Percentiles rank a stretch among this genome's conserved stretches.
Evolutionary conservation across 1,140 invertebrate species (phyloP).

Genomic region (Adoxophyes honmai): DNA sequence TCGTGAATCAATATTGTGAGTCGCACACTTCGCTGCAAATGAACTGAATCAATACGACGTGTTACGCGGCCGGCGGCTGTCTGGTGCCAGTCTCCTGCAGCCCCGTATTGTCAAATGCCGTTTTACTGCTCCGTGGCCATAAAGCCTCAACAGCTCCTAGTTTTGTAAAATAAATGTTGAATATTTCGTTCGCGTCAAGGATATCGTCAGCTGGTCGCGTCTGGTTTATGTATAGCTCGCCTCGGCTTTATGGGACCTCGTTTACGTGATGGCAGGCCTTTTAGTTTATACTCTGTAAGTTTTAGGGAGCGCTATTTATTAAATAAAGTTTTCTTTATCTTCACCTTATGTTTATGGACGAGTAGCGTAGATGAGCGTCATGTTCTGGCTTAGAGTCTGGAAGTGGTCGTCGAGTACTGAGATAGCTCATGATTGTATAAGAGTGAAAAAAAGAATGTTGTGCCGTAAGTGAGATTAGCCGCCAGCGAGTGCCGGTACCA

Average conservation of each 20-base stretch:
- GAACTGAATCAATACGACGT: conserved; percentile 31
- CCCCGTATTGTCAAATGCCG: conserved; percentile 43
- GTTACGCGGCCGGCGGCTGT: conserved; percentile 14
- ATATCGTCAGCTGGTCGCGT: conserved; percentile 46
- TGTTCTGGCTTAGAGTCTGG: neutral
- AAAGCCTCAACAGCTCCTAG: conserved; percentile 39
- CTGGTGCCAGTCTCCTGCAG: conserved; percentile 20
- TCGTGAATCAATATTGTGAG: conserved; percentile 49
- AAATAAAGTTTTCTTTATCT: neutral
- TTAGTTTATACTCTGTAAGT: conserved; percentile 36
- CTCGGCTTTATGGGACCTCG: conserved; percentile 40
- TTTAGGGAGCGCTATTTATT: neutral
- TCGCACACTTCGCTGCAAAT: conserved; percentile 20
- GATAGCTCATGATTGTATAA: conserved; percentile 10
- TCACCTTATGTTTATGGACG: neutral
- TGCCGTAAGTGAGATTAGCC: conserved; percentile 42
- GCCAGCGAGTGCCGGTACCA: conserved; percentile 40
- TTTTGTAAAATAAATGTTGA: conserved; percentile 56
- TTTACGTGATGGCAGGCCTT: conserved; percentile 40
- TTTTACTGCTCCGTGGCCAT: conserved; percentile 46
- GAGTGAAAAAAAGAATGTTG: conserved; percentile 20
- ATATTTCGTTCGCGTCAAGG: conserved; percentile 34
- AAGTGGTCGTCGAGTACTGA: neutral
- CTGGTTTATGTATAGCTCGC: conserved; percentile 47
- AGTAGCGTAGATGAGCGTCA: neutral